phyloP scores from a whole-genome alignment of 2,888 invertebrate genomes.

The Chrysolina oricalcia region DNA sequence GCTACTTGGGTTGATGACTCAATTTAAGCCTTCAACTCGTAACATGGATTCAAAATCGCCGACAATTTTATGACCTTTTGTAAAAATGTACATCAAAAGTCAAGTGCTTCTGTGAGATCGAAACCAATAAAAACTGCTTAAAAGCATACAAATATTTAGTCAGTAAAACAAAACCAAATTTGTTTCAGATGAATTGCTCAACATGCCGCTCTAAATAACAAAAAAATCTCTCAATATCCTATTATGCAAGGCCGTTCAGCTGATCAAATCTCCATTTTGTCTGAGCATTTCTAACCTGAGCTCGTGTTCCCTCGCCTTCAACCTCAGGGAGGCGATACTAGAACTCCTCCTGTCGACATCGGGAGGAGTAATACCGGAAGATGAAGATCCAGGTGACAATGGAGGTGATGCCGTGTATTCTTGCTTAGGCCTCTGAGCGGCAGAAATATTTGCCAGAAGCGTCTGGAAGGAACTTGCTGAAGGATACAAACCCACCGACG shows the following conservation, averaged over 20 bases:
- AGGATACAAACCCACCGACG: constrained; percentile 76
- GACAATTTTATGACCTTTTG: too few relatives aligned
- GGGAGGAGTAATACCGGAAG: constrained; percentile 71
- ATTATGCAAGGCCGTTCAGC: constrained; percentile 74
- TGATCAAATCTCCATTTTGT: constrained; percentile 85
- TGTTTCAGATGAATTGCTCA: background rate
- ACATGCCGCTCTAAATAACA: background rate
- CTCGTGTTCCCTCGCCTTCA: constrained; percentile 93
- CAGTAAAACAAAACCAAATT: too few relatives aligned
- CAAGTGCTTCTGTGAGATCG: too few relatives aligned
- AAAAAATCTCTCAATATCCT: background rate
- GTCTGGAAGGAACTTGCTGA: constrained; percentile 86
- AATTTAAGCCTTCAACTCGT: too few relatives aligned
- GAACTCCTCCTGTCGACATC: constrained; percentile 89
- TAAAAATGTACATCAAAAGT: too few relatives aligned
- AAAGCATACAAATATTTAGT: too few relatives aligned
- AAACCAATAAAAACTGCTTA: too few relatives aligned
- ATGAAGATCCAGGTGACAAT: constrained; percentile 73
- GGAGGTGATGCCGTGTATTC: constrained; percentile 73
- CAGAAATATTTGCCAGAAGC: constrained; percentile 85
- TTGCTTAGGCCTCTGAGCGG: constrained; percentile 76
- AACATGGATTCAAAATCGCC: too few relatives aligned
- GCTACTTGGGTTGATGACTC: too few relatives aligned
- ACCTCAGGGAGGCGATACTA: constrained; percentile 89
- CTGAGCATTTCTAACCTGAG: constrained; percentile 87